Percentiles rank a stretch among this genome's conserved stretches.
phyloP scores from a whole-genome alignment of 2,797 vertebrate genomes.

The Luscinia luscinia region DNA sequence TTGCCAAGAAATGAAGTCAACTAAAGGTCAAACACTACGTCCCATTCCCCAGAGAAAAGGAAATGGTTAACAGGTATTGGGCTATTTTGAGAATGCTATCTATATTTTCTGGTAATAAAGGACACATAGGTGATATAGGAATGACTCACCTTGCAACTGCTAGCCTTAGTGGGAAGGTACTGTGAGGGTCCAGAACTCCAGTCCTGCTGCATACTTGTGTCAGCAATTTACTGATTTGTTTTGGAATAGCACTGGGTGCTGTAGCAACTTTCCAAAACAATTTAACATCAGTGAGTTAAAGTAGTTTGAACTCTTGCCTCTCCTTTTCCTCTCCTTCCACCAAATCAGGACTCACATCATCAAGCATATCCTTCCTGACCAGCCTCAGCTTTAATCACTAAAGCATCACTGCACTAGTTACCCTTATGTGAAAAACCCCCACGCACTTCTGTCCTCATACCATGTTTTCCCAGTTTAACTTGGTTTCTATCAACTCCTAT shows the following conservation, averaged over 20 bases:
- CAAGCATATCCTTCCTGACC: background rate
- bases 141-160: background rate
- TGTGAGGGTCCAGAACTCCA: background rate
- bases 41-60: background rate
- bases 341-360: background rate
- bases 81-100: background rate
- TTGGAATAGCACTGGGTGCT: background rate
- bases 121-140: background rate
- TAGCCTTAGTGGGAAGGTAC: background rate
- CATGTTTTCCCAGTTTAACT: background rate
- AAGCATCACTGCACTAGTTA: background rate
- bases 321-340: background rate
- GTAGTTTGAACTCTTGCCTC: background rate
- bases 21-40: background rate
- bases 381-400: background rate
- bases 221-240: background rate
- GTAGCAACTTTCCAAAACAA: slow-evolving; percentile 40
- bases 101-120: background rate
- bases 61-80: background rate
- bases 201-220: background rate
- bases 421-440: background rate
- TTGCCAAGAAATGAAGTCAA: background rate
- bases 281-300: background rate
- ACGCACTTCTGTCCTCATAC: background rate
- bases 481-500: background rate